A percentile compares a stretch with the other conserved stretches of the same genome.
Evolutionary conservation across 2,888 invertebrate species (phyloP).

Genomic region (Callinectes sapidus): DNA sequence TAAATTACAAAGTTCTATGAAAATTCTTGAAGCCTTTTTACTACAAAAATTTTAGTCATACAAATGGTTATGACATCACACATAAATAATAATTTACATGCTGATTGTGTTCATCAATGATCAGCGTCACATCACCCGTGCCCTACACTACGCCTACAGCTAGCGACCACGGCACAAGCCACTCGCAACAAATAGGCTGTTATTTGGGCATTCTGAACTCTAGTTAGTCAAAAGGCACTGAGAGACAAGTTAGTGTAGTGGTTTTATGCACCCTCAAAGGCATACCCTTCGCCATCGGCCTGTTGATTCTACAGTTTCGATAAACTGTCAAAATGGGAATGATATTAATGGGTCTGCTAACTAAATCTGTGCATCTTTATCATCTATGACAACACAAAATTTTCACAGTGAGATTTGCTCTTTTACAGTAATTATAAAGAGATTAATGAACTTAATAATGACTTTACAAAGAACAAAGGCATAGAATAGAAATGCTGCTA

Average conservation of each 20-base stretch:
- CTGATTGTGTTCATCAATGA: not conserved
- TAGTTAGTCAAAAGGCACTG: constrained; percentile 47
- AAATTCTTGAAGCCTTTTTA: not conserved
- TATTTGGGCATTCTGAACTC: constrained; percentile 5
- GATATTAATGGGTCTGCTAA: constrained; percentile 20
- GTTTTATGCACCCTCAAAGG: constrained; percentile 49
- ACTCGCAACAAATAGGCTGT: not conserved
- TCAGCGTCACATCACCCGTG: not conserved
- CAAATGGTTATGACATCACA: not conserved
- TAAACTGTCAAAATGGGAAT: constrained; percentile 69
- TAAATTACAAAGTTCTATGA: not conserved
- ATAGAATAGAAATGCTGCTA: not conserved
- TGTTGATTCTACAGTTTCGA: constrained; percentile 69
- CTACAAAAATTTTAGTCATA: not conserved
- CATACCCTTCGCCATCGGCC: constrained; percentile 72
- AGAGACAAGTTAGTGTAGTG: constrained; percentile 31
- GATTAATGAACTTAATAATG: not conserved
- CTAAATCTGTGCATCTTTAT: not conserved
- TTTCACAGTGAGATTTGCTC: not conserved
- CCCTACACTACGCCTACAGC: not conserved
- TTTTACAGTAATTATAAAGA: not conserved
- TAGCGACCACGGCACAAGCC: constrained; percentile 21
- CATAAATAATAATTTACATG: not conserved
- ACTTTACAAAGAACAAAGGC: not conserved
- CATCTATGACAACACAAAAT: not conserved